These are phyloP conservation scores for Halcyon smyrnensis DNA, from an alignment of 2,797 vertebrate genomes.

Conservation along the genomic window DNA sequence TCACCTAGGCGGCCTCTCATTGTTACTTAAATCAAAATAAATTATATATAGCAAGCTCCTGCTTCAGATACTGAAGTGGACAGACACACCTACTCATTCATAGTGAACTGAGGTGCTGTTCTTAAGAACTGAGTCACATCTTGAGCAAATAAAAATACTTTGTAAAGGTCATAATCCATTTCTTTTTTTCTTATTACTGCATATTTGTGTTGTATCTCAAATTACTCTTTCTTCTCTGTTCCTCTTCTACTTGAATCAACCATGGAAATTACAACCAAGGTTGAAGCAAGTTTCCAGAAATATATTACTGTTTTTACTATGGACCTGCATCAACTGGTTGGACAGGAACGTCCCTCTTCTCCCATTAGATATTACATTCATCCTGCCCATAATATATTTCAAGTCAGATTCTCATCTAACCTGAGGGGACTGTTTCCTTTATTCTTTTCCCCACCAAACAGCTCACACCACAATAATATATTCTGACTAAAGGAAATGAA, in stretches of 20 bases:
- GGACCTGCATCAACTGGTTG: neutral
- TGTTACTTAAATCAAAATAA: neutral
- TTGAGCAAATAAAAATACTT: neutral
- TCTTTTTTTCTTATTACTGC: neutral
- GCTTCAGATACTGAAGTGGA: neutral
- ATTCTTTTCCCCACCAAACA: neutral
- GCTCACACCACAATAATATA: neutral
- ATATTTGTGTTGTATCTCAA: neutral
- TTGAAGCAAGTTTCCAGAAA: neutral
- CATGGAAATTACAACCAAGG: neutral
- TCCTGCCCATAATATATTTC: neutral
- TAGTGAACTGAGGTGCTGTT: neutral
- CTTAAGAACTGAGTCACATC: neutral
- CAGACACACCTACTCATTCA: neutral
- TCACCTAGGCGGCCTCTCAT: neutral
- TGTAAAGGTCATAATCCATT: neutral
- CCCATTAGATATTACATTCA: neutral
- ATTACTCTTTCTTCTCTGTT: neutral
- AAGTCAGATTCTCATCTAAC: constrained; percentile 3
- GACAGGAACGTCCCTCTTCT: neutral
- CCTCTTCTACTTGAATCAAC: neutral
- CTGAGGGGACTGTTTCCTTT: constrained; percentile 2
- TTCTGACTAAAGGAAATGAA: constrained; percentile 23
- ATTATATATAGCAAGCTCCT: neutral
- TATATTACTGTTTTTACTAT: neutral